These are phyloP conservation scores for Ashinkailepas kermadecensis DNA, from an alignment of 2,888 invertebrate genomes.

Conservation along the genomic window DNA sequence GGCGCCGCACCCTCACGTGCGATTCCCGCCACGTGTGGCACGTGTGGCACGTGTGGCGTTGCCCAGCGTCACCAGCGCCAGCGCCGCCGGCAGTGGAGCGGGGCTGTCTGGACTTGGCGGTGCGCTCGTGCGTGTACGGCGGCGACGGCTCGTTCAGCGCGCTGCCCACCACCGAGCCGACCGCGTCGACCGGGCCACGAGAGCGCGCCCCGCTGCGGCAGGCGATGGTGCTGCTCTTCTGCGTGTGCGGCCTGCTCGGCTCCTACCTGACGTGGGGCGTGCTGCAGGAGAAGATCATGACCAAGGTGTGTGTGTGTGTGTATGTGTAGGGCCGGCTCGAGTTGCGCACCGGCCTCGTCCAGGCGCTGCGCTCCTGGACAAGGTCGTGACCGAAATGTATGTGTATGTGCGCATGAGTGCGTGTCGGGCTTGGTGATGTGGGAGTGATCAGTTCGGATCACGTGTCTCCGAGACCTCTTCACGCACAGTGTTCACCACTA, in stretches of 20 bases:
- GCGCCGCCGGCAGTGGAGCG: neutral
- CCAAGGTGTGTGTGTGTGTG: slow-evolving; percentile 55
- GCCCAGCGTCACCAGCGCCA: neutral
- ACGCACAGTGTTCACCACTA: too few relatives aligned
- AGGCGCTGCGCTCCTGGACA: too few relatives aligned
- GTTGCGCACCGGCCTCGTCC: too few relatives aligned
- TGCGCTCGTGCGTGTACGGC: slow-evolving; percentile 16
- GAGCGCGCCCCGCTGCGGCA: slow-evolving; percentile 44
- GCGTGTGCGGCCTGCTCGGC: slow-evolving; percentile 78
- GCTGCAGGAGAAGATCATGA: slow-evolving; percentile 94
- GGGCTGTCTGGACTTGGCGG: slow-evolving; percentile 2
- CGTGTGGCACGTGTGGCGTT: neutral
- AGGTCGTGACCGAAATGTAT: too few relatives aligned
- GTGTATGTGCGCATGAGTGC: too few relatives aligned
- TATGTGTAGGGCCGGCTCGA: too few relatives aligned
- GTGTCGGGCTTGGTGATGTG: too few relatives aligned
- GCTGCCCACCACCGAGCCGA: neutral
- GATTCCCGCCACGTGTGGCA: neutral
- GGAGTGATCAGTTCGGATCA: too few relatives aligned
- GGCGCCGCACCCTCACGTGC: neutral
- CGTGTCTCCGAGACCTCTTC: too few relatives aligned
- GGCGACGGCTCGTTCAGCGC: neutral
- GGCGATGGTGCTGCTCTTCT: slow-evolving; percentile 58
- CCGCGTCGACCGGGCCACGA: neutral
- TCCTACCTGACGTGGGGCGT: slow-evolving; percentile 94